Conservation (phyloP, 2,113 vertebrate genomes). For the Ophthalmotilapia sp. region DNA sequence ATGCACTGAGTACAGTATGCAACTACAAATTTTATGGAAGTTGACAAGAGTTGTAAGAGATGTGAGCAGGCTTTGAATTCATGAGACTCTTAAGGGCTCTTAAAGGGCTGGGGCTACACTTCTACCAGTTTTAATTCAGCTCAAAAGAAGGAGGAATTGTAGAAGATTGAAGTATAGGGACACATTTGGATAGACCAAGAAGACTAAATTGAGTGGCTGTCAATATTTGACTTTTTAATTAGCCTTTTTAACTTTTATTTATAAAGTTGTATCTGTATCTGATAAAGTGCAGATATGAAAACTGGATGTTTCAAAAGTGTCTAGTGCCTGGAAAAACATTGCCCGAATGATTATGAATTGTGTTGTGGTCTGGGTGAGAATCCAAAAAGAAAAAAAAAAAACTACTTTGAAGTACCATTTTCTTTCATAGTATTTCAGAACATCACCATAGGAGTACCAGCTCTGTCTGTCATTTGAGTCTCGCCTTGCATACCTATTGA, state of each 20-base stretch:
- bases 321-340: neutral
- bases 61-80: neutral
- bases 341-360: rapidly evolving
- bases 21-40: neutral
- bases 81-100: neutral
- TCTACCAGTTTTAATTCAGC: neutral
- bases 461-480: neutral
- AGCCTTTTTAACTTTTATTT: neutral
- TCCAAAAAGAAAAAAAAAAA: rapidly evolving
- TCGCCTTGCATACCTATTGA: neutral
- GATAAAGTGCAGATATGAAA: neutral
- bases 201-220: neutral
- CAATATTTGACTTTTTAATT: neutral
- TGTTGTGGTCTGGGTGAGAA: neutral
- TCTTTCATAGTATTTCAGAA: neutral
- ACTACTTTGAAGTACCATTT: rapidly evolving
- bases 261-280: neutral
- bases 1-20: neutral
- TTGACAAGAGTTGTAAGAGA: neutral
- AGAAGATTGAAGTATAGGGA: neutral
- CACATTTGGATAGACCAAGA: neutral
- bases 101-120: neutral
- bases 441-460: neutral
- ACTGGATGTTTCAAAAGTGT: neutral
- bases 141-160: neutral